Conservation (phyloP, 2,797 vertebrate species). For the Miichthys miiuy region DNA sequence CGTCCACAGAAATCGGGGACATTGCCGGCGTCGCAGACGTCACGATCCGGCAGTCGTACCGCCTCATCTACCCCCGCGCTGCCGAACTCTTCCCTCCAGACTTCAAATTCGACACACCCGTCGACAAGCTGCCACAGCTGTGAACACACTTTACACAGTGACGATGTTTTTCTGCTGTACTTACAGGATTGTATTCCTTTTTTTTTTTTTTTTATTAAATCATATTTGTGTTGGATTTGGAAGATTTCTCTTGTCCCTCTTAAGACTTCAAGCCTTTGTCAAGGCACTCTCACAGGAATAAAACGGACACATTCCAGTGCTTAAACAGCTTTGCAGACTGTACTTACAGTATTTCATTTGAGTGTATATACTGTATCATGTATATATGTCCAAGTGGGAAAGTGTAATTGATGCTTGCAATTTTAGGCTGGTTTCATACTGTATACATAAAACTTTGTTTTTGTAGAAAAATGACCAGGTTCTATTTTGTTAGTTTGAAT, state of each 20-base stretch:
- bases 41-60: constrained; percentile 97
- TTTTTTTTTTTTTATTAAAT: constrained; percentile 44
- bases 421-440: constrained; percentile 91
- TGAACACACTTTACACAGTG: constrained; percentile 80
- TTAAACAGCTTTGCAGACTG: constrained; percentile 79
- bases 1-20: constrained; percentile 94
- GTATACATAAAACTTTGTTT: constrained; percentile 88
- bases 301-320: constrained; percentile 92
- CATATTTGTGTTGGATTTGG: constrained; percentile 66
- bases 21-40: constrained; percentile 98
- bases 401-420: constrained; percentile 87
- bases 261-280: constrained; percentile 83
- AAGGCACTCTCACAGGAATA: constrained; percentile 75
- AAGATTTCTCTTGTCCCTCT: constrained; percentile 76
- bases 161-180: constrained; percentile 64
- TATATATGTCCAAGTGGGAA: constrained; percentile 84
- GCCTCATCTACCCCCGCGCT: constrained; percentile 97
- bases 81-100: constrained; percentile 97
- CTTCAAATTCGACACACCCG: constrained; percentile 99
- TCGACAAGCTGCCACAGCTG: constrained; percentile 98
- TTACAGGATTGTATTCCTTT: constrained; percentile 66
- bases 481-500: constrained; percentile 93
- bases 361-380: constrained; percentile 90
- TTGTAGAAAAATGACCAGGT: constrained; percentile 90
- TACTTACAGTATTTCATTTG: constrained; percentile 86